phyloP scores from a whole-genome alignment of 2,888 invertebrate genomes.

The Eupsilia transversa region DNA sequence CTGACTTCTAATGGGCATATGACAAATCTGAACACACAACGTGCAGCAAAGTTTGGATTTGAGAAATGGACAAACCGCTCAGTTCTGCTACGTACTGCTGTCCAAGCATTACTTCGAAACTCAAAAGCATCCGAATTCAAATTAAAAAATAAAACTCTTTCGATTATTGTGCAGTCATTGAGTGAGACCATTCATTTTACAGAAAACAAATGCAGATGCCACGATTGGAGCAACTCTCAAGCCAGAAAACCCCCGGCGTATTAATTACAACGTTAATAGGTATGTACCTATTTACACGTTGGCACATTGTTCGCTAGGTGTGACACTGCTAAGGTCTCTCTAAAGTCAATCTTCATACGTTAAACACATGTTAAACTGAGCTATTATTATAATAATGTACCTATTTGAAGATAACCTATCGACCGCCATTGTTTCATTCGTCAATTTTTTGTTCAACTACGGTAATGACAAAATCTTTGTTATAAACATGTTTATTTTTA shows the following conservation, averaged over 20 bases:
- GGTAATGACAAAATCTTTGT: conserved; percentile 11
- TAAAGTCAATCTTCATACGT: conserved; percentile 26
- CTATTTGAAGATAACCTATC: conserved; percentile 52
- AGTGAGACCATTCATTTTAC: background rate
- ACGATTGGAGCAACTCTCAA: background rate
- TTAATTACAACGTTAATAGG: background rate
- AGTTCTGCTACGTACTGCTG: background rate
- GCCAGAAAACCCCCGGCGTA: background rate
- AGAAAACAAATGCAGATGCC: background rate
- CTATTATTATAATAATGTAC: conserved; percentile 39
- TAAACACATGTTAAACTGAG: conserved; percentile 29
- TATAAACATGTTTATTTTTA: conserved; percentile 21
- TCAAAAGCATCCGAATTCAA: background rate
- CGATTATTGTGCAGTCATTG: background rate
- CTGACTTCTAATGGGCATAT: background rate
- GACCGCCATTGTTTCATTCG: conserved; percentile 48
- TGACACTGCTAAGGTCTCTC: conserved; percentile 21
- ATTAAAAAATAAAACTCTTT: background rate
- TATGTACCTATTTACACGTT: background rate
- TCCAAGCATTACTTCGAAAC: background rate
- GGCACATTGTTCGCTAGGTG: conserved; percentile 23
- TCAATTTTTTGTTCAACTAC: conserved; percentile 34
- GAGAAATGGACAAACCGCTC: background rate
- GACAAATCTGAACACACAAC: background rate
- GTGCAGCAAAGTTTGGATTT: background rate